Conservation (phyloP, 2,113 vertebrate genomes). For the Gavialis gangeticus region DNA sequence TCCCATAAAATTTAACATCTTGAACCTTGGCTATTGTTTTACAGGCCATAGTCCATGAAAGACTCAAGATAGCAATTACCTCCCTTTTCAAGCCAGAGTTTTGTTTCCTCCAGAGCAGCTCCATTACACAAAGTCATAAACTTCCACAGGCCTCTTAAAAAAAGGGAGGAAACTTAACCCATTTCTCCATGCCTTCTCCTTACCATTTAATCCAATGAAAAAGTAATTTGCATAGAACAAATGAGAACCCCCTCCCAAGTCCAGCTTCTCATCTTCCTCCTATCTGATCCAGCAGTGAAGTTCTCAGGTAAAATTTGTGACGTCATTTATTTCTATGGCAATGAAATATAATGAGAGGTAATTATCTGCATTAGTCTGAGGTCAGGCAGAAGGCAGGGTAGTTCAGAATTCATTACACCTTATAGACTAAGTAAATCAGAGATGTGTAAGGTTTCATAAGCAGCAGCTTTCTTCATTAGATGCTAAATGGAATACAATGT, state of each 20-base stretch:
- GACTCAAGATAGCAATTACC: neutral
- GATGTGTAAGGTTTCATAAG: no score
- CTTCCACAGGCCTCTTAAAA: neutral
- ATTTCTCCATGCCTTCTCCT: constrained; percentile 42
- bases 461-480: no score
- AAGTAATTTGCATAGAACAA: constrained; percentile 54
- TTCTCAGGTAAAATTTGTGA: neutral
- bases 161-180: neutral
- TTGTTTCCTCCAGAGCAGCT: neutral
- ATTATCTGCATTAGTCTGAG: no score
- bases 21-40: neutral
- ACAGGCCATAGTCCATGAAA: neutral
- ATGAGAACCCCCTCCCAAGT: constrained; percentile 25
- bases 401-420: no score
- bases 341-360: constrained; percentile 36
- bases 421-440: no score
- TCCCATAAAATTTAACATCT: neutral
- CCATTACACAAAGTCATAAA: constrained; percentile 5
- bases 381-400: no score
- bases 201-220: constrained; percentile 32
- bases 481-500: constrained; percentile 36
- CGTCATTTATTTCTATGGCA: constrained; percentile 44
- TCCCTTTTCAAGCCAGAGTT: neutral
- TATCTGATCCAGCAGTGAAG: neutral
- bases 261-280: neutral